Percentiles rank a stretch among this genome's conserved stretches.
phyloP scores from a whole-genome alignment of 2,888 invertebrate species.

The Patella ulyssiponensis region DNA sequence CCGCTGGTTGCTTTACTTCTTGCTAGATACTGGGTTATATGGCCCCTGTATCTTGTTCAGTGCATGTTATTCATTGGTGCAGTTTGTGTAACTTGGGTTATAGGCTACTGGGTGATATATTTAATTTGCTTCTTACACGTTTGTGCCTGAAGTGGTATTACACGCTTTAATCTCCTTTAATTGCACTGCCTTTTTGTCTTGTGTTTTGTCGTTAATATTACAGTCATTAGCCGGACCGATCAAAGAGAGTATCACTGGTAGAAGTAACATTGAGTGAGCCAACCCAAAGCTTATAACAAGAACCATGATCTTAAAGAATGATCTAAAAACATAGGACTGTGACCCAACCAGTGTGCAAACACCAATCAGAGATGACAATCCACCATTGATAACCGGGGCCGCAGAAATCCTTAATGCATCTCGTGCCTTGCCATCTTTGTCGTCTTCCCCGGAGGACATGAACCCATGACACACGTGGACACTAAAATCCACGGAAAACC shows the following conservation, averaged over 20 bases:
- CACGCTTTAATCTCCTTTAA: too few species aligned
- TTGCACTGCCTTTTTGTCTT: too few species aligned
- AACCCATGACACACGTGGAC: conserved; percentile 58
- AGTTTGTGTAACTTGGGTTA: too few species aligned
- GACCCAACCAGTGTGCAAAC: conserved; percentile 43
- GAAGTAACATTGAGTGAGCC: conserved; percentile 47
- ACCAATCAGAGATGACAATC: conserved; percentile 50
- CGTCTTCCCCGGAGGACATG: conserved; percentile 35
- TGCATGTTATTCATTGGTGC: too few species aligned
- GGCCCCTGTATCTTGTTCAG: too few species aligned
- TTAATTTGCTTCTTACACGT: too few species aligned
- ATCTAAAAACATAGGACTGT: conserved; percentile 44
- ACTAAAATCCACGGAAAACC: conserved; percentile 61
- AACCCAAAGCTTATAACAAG: conserved; percentile 48
- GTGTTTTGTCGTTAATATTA: too few species aligned
- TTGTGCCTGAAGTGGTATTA: too few species aligned
- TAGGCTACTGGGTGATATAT: too few species aligned
- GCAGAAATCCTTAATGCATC: conserved; percentile 41
- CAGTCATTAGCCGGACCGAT: conserved; percentile 25
- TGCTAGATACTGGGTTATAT: too few species aligned
- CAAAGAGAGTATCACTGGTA: conserved; percentile 47
- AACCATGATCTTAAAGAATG: conserved; percentile 51
- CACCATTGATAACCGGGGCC: conserved; percentile 49
- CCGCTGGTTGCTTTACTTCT: too few species aligned
- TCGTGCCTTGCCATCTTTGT: conserved; percentile 33